These are phyloP conservation scores for Gadus chalcogrammus DNA, from an alignment of 2,113 vertebrate genomes.

Conservation along the genomic window DNA sequence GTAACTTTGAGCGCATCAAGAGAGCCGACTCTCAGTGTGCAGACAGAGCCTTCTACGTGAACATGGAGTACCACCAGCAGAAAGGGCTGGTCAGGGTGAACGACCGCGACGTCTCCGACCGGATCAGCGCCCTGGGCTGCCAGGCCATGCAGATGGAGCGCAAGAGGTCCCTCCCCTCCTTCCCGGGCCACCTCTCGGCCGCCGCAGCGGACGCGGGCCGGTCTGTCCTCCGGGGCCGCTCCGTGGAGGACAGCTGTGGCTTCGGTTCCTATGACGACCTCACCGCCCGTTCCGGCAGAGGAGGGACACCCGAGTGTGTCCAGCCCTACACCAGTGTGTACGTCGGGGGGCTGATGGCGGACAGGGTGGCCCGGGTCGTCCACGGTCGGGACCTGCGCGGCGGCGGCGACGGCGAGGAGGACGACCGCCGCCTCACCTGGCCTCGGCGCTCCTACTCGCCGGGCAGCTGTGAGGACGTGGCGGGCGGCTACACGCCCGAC, in stretches of 20 bases:
- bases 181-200: slow-evolving; percentile 71
- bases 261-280: slow-evolving; percentile 85
- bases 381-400: slow-evolving; percentile 71
- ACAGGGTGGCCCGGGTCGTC: slow-evolving; percentile 71
- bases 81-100: slow-evolving; percentile 88
- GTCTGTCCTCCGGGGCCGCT: slow-evolving; percentile 72
- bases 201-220: slow-evolving; percentile 63
- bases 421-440: slow-evolving; percentile 88
- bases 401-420: slow-evolving; percentile 36
- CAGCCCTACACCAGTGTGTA: slow-evolving; percentile 88
- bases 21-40: slow-evolving; percentile 77
- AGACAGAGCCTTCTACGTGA: slow-evolving; percentile 84
- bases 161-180: slow-evolving; percentile 77
- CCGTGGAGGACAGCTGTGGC: slow-evolving; percentile 77
- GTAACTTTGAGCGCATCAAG: slow-evolving; percentile 88
- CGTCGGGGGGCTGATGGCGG: slow-evolving; percentile 72
- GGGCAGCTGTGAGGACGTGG: slow-evolving; percentile 86
- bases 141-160: slow-evolving; percentile 95
- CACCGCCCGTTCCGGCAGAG: slow-evolving; percentile 67
- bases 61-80: slow-evolving; percentile 94
- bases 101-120: slow-evolving; percentile 88
- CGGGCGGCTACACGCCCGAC: slow-evolving; percentile 93
- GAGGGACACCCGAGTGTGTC: slow-evolving; percentile 69
- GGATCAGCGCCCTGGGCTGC: slow-evolving; percentile 86
- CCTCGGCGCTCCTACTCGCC: slow-evolving; percentile 90